These are phyloP conservation scores for Dipodomys merriami DNA, from an alignment of 2,113 vertebrate genomes.

Conservation along the genomic window DNA sequence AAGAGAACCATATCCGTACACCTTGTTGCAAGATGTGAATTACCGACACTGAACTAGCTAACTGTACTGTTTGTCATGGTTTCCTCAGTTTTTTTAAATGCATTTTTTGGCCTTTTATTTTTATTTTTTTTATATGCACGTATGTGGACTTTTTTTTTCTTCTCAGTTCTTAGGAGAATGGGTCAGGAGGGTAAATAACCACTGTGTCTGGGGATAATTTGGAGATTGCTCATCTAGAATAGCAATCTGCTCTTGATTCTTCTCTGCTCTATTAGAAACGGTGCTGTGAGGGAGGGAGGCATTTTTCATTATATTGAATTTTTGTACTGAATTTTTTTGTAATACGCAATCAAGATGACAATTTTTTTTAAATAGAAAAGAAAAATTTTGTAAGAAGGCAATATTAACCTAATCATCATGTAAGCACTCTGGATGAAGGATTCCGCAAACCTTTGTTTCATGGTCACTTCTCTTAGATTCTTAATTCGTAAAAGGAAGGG, in stretches of 20 bases:
- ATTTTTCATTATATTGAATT: constrained; percentile 80
- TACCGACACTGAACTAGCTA: constrained; percentile 76
- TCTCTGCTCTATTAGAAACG: constrained; percentile 81
- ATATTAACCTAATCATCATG: constrained; percentile 66
- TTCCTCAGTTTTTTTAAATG: constrained; percentile 62
- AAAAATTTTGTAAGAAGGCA: constrained; percentile 76
- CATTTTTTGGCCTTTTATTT: constrained; percentile 53
- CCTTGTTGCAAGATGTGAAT: constrained; percentile 81
- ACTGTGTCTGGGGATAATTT: constrained; percentile 75
- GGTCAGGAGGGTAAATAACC: constrained; percentile 73
- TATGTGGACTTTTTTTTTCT: constrained; percentile 56
- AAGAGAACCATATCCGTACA: constrained; percentile 77
- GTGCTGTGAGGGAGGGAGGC: constrained; percentile 82
- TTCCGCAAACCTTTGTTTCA: constrained; percentile 69
- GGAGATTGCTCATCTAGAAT: constrained; percentile 73
- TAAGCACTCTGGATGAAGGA: constrained; percentile 76
- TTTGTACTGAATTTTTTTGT: constrained; percentile 84
- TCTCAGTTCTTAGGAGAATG: constrained; percentile 78
- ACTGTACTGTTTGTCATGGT: constrained; percentile 73
- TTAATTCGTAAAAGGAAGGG: constrained; percentile 5
- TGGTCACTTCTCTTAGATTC: constrained; percentile 77
- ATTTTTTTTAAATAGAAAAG: constrained; percentile 72
- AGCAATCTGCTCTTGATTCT: constrained; percentile 77
- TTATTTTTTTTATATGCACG: constrained; percentile 44
- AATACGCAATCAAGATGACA: constrained; percentile 76